Conservation (phyloP, 2,113 vertebrate species). For the Diphyllodes magnificus region DNA sequence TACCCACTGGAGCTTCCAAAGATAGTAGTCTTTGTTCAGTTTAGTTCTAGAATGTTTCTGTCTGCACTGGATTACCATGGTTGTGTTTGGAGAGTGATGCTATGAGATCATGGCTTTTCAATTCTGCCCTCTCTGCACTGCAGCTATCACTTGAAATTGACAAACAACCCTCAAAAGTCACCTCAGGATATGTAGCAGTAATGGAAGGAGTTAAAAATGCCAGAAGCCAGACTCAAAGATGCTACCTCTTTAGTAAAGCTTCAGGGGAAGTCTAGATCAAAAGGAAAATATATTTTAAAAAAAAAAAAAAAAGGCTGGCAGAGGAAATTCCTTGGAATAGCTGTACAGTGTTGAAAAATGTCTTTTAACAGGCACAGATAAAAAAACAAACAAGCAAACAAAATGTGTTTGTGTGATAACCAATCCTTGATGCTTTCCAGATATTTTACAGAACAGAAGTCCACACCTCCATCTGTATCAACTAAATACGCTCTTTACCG, state of each 20-base stretch:
- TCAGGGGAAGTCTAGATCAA: background rate
- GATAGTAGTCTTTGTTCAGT: background rate
- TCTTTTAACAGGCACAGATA: background rate
- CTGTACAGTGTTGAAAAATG: background rate
- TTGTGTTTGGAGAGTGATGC: background rate
- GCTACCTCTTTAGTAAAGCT: background rate
- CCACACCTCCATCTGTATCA: background rate
- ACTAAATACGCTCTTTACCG: background rate
- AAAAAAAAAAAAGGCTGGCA: accelerated
- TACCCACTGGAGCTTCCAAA: background rate
- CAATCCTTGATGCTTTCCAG: background rate
- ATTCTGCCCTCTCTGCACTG: background rate
- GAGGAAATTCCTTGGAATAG: background rate
- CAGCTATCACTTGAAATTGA: background rate
- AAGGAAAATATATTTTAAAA: background rate
- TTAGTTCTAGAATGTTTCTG: background rate
- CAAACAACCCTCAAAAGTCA: background rate
- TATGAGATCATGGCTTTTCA: background rate
- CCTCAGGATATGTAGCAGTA: background rate
- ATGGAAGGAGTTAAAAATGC: background rate
- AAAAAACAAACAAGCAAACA: background rate
- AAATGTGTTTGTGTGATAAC: background rate
- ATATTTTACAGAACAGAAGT: background rate
- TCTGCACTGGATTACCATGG: background rate
- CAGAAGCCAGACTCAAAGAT: background rate